Base-by-base conservation (phyloP, 2,113 vertebrate species). In the Erythrolamprus reginae region DNA sequence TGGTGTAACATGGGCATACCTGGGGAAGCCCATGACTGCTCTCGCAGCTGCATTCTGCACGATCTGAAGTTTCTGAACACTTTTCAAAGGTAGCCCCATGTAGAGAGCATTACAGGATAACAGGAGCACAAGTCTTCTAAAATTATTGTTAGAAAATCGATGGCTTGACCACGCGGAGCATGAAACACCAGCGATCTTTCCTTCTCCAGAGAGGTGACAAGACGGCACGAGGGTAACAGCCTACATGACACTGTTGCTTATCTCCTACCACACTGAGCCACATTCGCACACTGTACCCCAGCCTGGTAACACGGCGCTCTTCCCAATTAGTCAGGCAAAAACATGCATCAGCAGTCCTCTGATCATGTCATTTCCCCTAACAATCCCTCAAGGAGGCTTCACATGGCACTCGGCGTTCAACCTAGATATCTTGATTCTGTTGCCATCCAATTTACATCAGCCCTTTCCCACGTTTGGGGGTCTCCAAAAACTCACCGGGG, bases 271-370 rank as follows among this genome's bases (percentile, higher is more conserved):
- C 45, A 65, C 38, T 8, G 87, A 82, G n/a, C 65, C 56, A 53
- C 33, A 33, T 87, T 48, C 23, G 2, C 8, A 12, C 24, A 10
- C 8, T 23, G 10, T 38, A 83, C 2, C 33, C 47, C 70, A 87
- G 4, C 38, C 70, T 53, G 8, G 24, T 24, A 90, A 90, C 23
- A 19, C 24, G 48, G 38, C 6, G 70, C 85, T 65, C n/a, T 1
- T 48, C 82, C 55, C 91, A 90, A 88, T 92, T 90, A 90, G 47
- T 52, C 55, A 48, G 52, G 91, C 45, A 17, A 86, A 84, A 45
- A 52, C 15, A 0, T 33, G 52, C 38, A 87, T 42, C 58, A 56
- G 83, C 88, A 82, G 2, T 65, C 23, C 58, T 89, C 88, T 87
- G 84, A 82, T 92, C 0, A 0, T n/a, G 82, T 53, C 83, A 3